Base-by-base conservation (phyloP, 2,888 invertebrate species). In the Leucophenga montana region DNA sequence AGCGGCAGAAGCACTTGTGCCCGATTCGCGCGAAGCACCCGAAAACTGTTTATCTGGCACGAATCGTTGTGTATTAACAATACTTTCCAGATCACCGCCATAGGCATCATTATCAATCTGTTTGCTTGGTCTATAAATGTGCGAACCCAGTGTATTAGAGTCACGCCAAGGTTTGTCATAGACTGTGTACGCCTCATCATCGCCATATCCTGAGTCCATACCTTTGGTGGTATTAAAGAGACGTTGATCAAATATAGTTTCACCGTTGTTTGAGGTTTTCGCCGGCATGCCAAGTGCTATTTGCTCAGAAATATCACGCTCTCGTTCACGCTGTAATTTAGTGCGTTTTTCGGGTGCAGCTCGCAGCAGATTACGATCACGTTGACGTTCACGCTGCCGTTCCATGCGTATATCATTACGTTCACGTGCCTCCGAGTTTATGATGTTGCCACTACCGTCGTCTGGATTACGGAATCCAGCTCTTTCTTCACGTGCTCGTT, bases 151-250 rank as follows among this genome's bases (percentile, higher is more conserved):
- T 0, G 93, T 92, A 78, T 94, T 95, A 39, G 94, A 93, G 79
- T 96, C 95, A 68, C 98, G 93, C 99, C 99, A 99, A 0, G 99
- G 97, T 88, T 97, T 97, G 89, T 99, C 98, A 85, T 99, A 99
- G 0, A 99, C 98, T 87, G 95, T 97, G 89, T 99, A 99, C 0
- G 94, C 95, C 82, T 99, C 99, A 82, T 99, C 99, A 83, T 99
- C 98, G 0, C 94, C 97, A 88, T 96, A 99, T 85, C 92, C 92
- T 77, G 95, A 94, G 85, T 97, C 98, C 93, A 99, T 94, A 66
- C 96, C 96, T 83, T 95, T 95, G 67, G 92, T 93, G 76, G 96
- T 97, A 82, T 99, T 99, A 88, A 99, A 99, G 14, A 99, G 90
- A 44, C 99, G 90, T 87, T 98, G 97, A 89, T 99, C 99, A 87